Percentiles rank a stretch among this genome's conserved stretches.
These are phyloP conservation scores for Macrotrachela quadricornifera DNA, from an alignment of 1,140 invertebrate genomes.

Conservation along the genomic window DNA sequence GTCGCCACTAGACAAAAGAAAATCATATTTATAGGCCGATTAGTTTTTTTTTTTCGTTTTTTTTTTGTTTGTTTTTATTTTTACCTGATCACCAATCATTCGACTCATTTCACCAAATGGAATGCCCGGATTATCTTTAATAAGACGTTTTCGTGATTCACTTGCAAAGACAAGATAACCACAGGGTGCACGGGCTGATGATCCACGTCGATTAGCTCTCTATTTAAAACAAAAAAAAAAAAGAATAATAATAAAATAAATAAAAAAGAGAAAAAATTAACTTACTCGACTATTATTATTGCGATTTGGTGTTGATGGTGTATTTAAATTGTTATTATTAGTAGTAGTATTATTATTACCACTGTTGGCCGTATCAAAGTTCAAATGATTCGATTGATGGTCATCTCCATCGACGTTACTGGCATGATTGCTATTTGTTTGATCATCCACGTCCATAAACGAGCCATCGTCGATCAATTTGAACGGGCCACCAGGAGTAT, in stretches of 20 bases:
- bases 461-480: no score
- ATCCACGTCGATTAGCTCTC: slow-evolving; percentile 30
- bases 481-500: no score
- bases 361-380: not conserved
- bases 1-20: not conserved
- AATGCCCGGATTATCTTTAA: slow-evolving; percentile 71
- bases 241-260: not conserved
- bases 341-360: no score
- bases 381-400: no score
- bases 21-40: not conserved
- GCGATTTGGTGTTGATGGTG: not conserved
- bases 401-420: no score
- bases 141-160: slow-evolving; percentile 65
- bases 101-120: slow-evolving; percentile 91
- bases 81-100: slow-evolving; percentile 74
- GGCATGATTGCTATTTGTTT: no score
- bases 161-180: slow-evolving; percentile 96
- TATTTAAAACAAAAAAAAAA: slow-evolving; percentile 12
- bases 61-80: not conserved
- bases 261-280: not conserved
- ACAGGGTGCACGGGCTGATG: slow-evolving; percentile 56
- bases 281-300: not conserved
- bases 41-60: not conserved
- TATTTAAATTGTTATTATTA: not conserved
- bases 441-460: no score